These are phyloP conservation scores for Gari tellinella DNA, from an alignment of 2,888 invertebrate species.

Conservation along the genomic window DNA sequence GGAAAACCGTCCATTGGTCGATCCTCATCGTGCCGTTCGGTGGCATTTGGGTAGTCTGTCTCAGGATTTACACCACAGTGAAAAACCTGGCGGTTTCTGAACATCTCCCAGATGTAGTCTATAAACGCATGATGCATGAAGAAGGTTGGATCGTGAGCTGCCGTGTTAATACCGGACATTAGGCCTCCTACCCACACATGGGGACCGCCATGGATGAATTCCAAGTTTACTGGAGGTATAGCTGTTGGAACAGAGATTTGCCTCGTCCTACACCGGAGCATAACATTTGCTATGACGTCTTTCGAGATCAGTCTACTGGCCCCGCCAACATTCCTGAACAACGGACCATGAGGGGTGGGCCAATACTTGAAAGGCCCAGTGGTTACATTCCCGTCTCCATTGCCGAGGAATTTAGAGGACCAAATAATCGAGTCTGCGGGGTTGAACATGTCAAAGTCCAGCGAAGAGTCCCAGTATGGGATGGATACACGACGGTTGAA, in stretches of 20 bases:
- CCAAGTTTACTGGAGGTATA: conserved; percentile 46
- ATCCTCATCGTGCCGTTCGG: conserved; percentile 28
- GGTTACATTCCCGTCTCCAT: conserved; percentile 62
- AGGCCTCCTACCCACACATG: conserved; percentile 65
- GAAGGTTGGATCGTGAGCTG: conserved; percentile 65
- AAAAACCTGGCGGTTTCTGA: conserved; percentile 25
- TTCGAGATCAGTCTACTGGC: conserved; percentile 66
- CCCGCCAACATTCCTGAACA: conserved; percentile 68
- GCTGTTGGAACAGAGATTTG: conserved; percentile 42
- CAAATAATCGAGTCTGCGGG: conserved; percentile 65
- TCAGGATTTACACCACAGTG: conserved; percentile 28
- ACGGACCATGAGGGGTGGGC: conserved; percentile 61
- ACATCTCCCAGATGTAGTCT: conserved; percentile 68
- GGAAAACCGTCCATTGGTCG: conserved; percentile 47
- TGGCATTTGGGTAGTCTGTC: conserved; percentile 37
- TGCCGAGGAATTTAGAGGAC: conserved; percentile 64
- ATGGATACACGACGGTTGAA: conserved; percentile 47
- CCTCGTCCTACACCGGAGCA: conserved; percentile 7
- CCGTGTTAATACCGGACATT: conserved; percentile 53
- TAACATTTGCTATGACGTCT: conserved; percentile 16
- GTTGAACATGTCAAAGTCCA: conserved; percentile 63
- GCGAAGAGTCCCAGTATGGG: conserved; percentile 70
- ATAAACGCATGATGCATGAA: conserved; percentile 67
- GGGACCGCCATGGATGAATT: conserved; percentile 56
- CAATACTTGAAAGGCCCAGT: conserved; percentile 75